These are phyloP conservation scores for Himalopsyche anomala DNA, from an alignment of 2,888 invertebrate genomes.

Conservation along the genomic window DNA sequence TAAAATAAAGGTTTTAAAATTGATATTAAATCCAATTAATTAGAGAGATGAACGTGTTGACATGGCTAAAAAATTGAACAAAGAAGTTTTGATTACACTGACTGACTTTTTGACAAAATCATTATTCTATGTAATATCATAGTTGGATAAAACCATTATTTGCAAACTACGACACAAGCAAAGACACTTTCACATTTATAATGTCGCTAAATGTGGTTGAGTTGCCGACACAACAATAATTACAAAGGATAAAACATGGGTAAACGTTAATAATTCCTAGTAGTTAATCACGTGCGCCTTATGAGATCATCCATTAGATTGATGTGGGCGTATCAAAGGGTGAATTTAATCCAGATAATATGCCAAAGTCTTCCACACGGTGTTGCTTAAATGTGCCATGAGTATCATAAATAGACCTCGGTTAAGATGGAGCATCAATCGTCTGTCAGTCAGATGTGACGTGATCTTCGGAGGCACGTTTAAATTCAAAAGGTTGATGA, in stretches of 20 bases:
- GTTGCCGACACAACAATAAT: not conserved
- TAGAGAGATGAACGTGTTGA: too few species aligned
- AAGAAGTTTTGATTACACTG: too few species aligned
- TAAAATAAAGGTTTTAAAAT: too few species aligned
- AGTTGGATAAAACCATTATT: too few species aligned
- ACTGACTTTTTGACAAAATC: too few species aligned
- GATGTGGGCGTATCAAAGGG: conserved; percentile 6
- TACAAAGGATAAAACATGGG: not conserved
- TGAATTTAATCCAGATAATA: conserved; percentile 3
- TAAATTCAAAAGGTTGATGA: conserved; percentile 1
- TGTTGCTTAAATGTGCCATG: not conserved
- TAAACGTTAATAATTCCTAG: conserved; percentile 2
- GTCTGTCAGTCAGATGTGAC: not conserved
- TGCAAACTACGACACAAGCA: too few species aligned
- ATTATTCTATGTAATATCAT: too few species aligned
- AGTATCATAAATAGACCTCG: not conserved
- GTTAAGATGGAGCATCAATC: conserved; percentile 20
- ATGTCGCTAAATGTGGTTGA: too few species aligned
- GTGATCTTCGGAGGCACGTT: not conserved
- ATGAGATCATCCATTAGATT: not conserved
- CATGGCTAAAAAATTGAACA: too few species aligned
- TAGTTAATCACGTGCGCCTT: not conserved
- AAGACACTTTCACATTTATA: too few species aligned
- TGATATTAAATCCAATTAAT: too few species aligned
- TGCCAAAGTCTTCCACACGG: not conserved